These are phyloP conservation scores for Xenus cinereus DNA, from an alignment of 2,113 vertebrate species.

Conservation along the genomic window DNA sequence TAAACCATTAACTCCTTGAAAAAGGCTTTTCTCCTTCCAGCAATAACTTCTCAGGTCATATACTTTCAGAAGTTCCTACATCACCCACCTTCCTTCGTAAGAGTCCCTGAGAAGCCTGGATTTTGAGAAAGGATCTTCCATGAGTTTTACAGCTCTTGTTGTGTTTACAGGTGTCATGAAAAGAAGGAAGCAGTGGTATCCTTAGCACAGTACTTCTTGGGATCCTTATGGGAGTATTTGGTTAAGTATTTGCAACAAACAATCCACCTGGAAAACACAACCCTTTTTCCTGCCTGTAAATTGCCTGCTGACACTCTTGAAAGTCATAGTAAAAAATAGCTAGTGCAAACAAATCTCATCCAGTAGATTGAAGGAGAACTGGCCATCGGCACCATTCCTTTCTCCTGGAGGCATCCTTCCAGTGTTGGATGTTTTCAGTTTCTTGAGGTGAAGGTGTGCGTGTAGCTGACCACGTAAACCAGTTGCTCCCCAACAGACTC, in stretches of 20 bases:
- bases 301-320: neutral
- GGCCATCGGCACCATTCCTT: neutral
- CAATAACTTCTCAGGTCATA: neutral
- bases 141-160: neutral
- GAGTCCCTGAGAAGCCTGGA: neutral
- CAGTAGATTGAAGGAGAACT: neutral
- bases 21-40: slow-evolving; percentile 16
- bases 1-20: slow-evolving; percentile 25
- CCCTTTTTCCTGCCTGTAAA: neutral
- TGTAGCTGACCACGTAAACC: neutral
- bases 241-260: neutral
- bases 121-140: neutral
- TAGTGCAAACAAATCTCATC: neutral
- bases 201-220: neutral
- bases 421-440: neutral
- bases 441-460: neutral
- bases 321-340: neutral
- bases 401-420: neutral
- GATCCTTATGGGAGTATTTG: neutral
- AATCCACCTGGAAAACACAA: neutral
- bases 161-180: neutral
- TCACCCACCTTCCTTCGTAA: neutral
- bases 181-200: neutral
- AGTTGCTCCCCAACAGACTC: neutral
- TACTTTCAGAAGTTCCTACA: neutral